Evolutionary conservation across 2,113 vertebrate species (phyloP).

Genomic region (Toxotes jaculatrix): DNA sequence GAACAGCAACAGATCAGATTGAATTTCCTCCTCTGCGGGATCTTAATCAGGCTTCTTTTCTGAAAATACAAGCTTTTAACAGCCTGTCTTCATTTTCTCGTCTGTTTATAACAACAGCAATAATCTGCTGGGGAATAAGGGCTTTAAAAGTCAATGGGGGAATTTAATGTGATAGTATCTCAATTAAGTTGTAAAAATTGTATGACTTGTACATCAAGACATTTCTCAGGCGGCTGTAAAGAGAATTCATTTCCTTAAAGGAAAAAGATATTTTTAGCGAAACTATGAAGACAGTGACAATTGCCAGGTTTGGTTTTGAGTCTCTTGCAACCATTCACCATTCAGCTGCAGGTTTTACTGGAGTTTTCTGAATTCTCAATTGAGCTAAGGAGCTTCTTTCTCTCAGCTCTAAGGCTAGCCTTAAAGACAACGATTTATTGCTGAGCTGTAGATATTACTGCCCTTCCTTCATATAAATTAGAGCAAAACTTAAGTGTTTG

Average conservation of each 20-base stretch:
- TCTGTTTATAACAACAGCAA: conserved; percentile 25
- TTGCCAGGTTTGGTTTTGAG: background rate
- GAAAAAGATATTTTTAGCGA: background rate
- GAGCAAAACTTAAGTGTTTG: background rate
- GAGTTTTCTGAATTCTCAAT: background rate
- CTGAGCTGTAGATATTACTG: background rate
- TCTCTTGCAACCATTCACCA: background rate
- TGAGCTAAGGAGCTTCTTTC: background rate
- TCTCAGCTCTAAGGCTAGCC: too few relatives aligned
- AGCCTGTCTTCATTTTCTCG: conserved; percentile 14
- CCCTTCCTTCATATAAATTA: background rate
- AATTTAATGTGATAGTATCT: conserved; percentile 30
- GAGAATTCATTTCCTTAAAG: background rate
- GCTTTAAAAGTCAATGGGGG: conserved; percentile 47
- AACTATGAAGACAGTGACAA: background rate
- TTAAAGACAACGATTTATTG: background rate
- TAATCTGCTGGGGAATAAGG: conserved; percentile 16
- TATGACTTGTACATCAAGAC: background rate
- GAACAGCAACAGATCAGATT: conserved; percentile 58
- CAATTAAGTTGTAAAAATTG: conserved; percentile 42
- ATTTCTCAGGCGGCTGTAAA: conserved; percentile 4
- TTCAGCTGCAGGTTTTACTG: background rate
- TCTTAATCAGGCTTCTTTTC: conserved; percentile 52
- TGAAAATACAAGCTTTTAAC: conserved; percentile 46
- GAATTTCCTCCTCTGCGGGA: conserved; percentile 36